phyloP scores from a whole-genome alignment of 2,113 vertebrate species.

The Tychaedon coryphoeus region DNA sequence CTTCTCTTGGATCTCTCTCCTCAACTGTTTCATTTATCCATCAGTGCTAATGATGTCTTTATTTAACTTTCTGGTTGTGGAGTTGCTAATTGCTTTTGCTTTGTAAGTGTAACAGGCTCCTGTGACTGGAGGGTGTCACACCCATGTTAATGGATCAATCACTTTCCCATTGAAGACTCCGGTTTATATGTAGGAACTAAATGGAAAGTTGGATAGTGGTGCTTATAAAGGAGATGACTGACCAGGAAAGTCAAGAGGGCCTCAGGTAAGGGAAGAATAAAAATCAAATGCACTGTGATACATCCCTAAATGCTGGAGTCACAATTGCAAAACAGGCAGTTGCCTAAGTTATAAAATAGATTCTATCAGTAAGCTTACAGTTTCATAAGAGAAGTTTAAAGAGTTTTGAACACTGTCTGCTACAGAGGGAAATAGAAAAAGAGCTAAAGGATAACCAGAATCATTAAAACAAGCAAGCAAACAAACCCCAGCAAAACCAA shows the following conservation, averaged over 20 bases:
- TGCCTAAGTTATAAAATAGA: background rate
- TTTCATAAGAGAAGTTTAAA: background rate
- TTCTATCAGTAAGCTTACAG: background rate
- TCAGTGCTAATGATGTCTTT: background rate
- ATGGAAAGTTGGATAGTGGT: background rate
- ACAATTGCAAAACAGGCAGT: fast-evolving
- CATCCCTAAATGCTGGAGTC: background rate
- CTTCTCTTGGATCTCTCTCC: background rate
- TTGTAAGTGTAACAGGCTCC: background rate
- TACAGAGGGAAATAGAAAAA: background rate
- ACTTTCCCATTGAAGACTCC: background rate
- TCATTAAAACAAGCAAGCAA: background rate
- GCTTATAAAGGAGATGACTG: background rate
- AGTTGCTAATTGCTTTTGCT: background rate
- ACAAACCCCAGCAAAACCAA: background rate
- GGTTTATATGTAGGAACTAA: background rate
- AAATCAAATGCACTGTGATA: background rate
- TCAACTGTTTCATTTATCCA: background rate
- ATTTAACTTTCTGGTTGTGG: background rate
- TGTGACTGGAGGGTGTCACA: background rate
- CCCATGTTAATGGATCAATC: fast-evolving
- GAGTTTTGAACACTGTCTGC: background rate
- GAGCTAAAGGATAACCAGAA: background rate
- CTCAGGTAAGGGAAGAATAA: background rate
- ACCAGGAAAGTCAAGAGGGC: background rate